These are phyloP conservation scores for Dromococcyx pavoninus DNA, from an alignment of 2,797 vertebrate genomes.

Conservation along the genomic window DNA sequence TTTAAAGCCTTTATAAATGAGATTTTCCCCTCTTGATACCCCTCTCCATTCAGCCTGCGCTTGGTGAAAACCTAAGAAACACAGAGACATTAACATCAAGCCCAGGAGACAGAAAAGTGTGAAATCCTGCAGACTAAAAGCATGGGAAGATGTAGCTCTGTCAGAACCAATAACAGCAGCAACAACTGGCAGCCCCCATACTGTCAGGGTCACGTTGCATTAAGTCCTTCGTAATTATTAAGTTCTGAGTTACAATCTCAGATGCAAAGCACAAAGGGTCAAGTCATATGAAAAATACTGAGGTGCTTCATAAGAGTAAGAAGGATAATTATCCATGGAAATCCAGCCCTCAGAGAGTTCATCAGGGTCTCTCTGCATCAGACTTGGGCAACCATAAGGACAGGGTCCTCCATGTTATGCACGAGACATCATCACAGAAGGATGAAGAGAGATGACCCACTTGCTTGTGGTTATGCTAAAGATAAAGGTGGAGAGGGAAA, in stretches of 20 bases:
- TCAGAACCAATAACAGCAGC: background rate
- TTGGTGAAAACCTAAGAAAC: background rate
- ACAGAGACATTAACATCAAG: background rate
- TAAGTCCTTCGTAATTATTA: background rate
- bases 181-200: background rate
- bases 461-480: background rate
- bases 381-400: background rate
- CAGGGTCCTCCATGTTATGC: background rate
- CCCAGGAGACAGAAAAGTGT: background rate
- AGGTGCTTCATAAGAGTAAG: background rate
- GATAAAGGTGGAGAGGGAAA: background rate
- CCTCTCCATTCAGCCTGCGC: background rate
- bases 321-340: background rate
- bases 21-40: background rate
- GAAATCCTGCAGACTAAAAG: background rate
- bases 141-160: background rate
- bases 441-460: background rate
- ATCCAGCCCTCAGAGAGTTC: background rate
- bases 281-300: background rate
- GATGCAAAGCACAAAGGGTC: background rate
- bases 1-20: background rate
- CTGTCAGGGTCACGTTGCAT: background rate
- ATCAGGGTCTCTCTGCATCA: background rate
- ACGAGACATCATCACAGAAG: rapidly evolving
- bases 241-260: background rate